phyloP scores from a whole-genome alignment of 2,797 vertebrate genomes.

The Erpetoichthys calabaricus region DNA sequence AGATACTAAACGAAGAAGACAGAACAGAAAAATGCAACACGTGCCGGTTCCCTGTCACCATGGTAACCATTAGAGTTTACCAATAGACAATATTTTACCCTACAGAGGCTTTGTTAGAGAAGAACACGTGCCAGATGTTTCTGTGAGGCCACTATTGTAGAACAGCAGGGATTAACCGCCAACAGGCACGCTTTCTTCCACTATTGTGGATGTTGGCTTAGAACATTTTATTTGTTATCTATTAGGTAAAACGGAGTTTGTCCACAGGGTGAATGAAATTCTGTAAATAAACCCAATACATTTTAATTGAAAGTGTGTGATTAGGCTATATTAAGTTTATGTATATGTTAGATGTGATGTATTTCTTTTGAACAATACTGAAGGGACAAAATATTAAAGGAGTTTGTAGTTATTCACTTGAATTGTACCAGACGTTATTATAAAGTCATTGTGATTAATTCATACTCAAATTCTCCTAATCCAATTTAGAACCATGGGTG shows the following conservation, averaged over 20 bases:
- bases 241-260: neutral
- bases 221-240: slow-evolving; percentile 8
- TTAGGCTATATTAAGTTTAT: too few species aligned
- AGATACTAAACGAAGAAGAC: slow-evolving; percentile 64
- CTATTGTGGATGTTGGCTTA: slow-evolving; percentile 7
- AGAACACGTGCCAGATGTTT: slow-evolving; percentile 59
- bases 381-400: too few species aligned
- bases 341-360: too few species aligned
- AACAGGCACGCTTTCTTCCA: slow-evolving; percentile 21
- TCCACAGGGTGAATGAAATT: too few species aligned
- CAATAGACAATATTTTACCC: slow-evolving; percentile 42
- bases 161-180: slow-evolving; percentile 45
- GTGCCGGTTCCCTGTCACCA: slow-evolving; percentile 69
- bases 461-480: too few species aligned
- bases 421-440: too few species aligned
- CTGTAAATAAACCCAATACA: too few species aligned
- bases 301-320: too few species aligned
- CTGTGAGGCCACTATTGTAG: slow-evolving; percentile 50
- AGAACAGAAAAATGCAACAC: slow-evolving; percentile 73
- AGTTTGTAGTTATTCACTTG: too few species aligned
- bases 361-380: too few species aligned
- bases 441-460: too few species aligned
- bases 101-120: slow-evolving; percentile 53
- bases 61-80: slow-evolving; percentile 65
- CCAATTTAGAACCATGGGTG: too few species aligned